Percentiles rank a stretch among this genome's conserved stretches.
Conservation (phyloP, 2,797 vertebrate genomes). For the Pantherophis alleghaniensis region DNA sequence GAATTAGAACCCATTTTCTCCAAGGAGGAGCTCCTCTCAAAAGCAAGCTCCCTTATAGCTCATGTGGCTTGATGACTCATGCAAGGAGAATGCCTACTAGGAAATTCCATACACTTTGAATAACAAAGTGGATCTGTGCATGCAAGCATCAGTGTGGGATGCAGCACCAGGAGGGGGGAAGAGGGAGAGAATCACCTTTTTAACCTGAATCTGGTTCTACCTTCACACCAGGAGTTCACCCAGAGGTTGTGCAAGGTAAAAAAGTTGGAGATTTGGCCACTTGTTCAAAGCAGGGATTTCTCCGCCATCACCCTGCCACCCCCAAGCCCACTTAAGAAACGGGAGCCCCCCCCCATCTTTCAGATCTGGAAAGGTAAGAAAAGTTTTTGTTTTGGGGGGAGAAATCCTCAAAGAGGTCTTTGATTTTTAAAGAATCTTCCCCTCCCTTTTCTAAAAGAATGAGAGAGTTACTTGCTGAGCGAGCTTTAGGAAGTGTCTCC, state of each 20-base stretch:
- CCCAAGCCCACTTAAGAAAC: not conserved
- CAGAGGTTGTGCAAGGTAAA: not conserved
- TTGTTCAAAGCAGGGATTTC: not conserved
- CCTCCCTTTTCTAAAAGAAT: not conserved
- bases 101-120: not conserved
- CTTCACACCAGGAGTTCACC: not conserved
- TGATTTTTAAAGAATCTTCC: not conserved
- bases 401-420: not conserved
- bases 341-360: not conserved
- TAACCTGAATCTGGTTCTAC: not conserved
- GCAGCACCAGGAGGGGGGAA: not conserved
- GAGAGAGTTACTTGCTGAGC: not conserved
- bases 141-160: not conserved
- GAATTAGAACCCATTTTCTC: not conserved
- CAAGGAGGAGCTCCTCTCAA: fast-evolving
- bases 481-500: not conserved
- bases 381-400: not conserved
- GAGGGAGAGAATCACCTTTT: not conserved
- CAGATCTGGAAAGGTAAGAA: not conserved
- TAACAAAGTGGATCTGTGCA: not conserved
- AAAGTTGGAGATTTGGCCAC: not conserved
- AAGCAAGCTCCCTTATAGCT: not conserved
- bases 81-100: not conserved
- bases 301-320: not conserved
- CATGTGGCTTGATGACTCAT: not conserved